Evolutionary conservation across 2,888 invertebrate genomes (phyloP).

Genomic region (Allophyes oxyacanthae): DNA sequence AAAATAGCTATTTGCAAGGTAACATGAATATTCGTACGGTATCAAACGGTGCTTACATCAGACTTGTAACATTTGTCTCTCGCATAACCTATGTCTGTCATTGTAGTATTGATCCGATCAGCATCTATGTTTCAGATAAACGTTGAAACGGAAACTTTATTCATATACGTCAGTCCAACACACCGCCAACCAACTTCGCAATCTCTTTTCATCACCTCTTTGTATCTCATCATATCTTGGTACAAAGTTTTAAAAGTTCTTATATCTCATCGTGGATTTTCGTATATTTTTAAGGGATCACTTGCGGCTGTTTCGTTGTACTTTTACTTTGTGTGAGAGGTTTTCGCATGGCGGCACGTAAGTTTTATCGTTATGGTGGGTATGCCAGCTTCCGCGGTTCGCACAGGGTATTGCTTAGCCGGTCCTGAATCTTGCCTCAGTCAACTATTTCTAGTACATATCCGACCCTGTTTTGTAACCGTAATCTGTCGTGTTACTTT

Average conservation of each 20-base stretch:
- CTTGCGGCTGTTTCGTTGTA: conserved; percentile 31
- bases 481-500: conserved; percentile 16
- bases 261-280: conserved; percentile 36
- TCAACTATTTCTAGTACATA: conserved; percentile 15
- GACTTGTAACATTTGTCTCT: conserved; percentile 49
- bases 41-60: conserved; percentile 32
- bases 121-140: conserved; percentile 34
- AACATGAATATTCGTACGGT: conserved; percentile 13
- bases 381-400: no score
- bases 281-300: conserved; percentile 31
- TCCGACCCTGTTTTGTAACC: conserved; percentile 1
- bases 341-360: conserved; percentile 32
- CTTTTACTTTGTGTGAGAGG: conserved; percentile 33
- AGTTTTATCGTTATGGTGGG: conserved; percentile 34
- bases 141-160: conserved; percentile 44
- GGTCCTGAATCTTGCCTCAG: no score
- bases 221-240: conserved; percentile 49
- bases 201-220: conserved; percentile 48
- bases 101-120: conserved; percentile 44
- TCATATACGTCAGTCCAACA: conserved; percentile 28
- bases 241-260: conserved; percentile 50
- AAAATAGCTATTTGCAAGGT: conserved; percentile 20
- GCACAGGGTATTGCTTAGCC: conserved; percentile 37
- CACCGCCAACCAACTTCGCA: conserved; percentile 42
- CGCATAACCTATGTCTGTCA: conserved; percentile 58